A percentile compares a stretch with the other conserved stretches of the same genome.
These are phyloP conservation scores for Drosophila gaucha DNA, from an alignment of 2,888 invertebrate species.

Conservation along the genomic window DNA sequence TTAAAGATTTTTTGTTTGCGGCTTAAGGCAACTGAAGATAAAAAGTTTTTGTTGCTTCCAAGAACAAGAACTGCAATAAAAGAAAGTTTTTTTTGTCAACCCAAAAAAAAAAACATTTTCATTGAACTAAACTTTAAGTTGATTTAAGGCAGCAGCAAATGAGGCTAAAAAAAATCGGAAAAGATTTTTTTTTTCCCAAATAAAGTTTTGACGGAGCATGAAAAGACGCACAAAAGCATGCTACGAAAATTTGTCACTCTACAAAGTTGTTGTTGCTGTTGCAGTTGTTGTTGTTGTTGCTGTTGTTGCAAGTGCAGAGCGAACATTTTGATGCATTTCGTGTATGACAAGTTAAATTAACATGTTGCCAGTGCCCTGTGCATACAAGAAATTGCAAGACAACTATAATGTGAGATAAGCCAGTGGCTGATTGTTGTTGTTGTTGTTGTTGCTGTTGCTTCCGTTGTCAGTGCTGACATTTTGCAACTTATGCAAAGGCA, in stretches of 20 bases:
- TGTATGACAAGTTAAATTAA: slow-evolving; percentile 71
- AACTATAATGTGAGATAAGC: slow-evolving; percentile 41
- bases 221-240: slow-evolving; percentile 47
- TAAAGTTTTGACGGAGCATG: slow-evolving; percentile 3
- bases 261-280: slow-evolving; percentile 20
- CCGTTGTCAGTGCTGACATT: slow-evolving; percentile 44
- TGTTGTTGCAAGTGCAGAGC: slow-evolving; percentile 18
- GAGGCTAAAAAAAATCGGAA: slow-evolving; percentile 11
- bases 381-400: slow-evolving; percentile 9
- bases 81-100: slow-evolving; percentile 30
- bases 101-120: slow-evolving; percentile 9
- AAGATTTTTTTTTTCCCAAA: slow-evolving; percentile 5
- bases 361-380: slow-evolving; percentile 58
- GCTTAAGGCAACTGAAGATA: slow-evolving; percentile 28
- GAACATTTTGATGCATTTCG: slow-evolving; percentile 56
- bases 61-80: slow-evolving; percentile 41
- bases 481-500: slow-evolving; percentile 50
- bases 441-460: slow-evolving; percentile 19
- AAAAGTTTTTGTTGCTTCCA: slow-evolving; percentile 33
- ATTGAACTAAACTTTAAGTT: slow-evolving; percentile 49
- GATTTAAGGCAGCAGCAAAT: slow-evolving; percentile 23
- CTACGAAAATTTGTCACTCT: slow-evolving; percentile 57
- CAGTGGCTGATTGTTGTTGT: slow-evolving; percentile 25
- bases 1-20: slow-evolving; percentile 10
- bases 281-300: slow-evolving; percentile 27